Conservation (phyloP, 2,888 invertebrate genomes). For the Lacanobia oleracea region DNA sequence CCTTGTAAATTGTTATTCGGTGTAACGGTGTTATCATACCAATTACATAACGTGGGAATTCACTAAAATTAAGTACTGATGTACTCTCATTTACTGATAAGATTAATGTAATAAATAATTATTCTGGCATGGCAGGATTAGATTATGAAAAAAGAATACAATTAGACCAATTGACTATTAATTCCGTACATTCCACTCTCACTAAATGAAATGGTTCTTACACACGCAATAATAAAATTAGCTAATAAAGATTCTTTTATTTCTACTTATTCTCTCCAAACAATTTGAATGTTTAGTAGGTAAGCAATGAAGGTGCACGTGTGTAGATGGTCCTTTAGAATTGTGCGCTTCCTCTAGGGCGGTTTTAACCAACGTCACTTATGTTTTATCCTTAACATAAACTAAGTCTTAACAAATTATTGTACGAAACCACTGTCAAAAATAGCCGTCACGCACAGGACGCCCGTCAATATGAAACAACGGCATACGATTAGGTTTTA, state of each 20-base stretch:
- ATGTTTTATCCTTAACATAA: not conserved
- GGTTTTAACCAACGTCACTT: not conserved
- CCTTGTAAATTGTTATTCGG: slow-evolving; percentile 5
- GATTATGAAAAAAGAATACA: not conserved
- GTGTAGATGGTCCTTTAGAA: too few relatives aligned
- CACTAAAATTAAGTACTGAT: slow-evolving; percentile 14
- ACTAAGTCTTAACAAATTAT: not conserved
- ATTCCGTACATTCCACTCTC: too few relatives aligned
- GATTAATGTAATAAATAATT: slow-evolving; percentile 11
- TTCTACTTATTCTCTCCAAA: too few relatives aligned
- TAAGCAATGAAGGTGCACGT: too few relatives aligned
- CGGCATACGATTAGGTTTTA: too few relatives aligned
- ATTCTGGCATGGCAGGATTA: not conserved
- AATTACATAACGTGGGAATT: slow-evolving; percentile 32
- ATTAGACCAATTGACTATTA: too few relatives aligned
- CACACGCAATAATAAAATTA: too few relatives aligned
- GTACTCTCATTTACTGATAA: slow-evolving; percentile 22
- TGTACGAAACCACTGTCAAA: not conserved
- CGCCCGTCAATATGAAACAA: too few relatives aligned
- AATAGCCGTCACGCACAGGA: too few relatives aligned
- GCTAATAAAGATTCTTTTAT: too few relatives aligned
- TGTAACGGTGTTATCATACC: slow-evolving; percentile 21
- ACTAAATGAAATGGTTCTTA: too few relatives aligned
- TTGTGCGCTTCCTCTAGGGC: not conserved
- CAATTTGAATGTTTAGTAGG: too few relatives aligned